Evolutionary conservation across 1,140 invertebrate species (phyloP).

Genomic region (Zaprionus lachaisei): DNA sequence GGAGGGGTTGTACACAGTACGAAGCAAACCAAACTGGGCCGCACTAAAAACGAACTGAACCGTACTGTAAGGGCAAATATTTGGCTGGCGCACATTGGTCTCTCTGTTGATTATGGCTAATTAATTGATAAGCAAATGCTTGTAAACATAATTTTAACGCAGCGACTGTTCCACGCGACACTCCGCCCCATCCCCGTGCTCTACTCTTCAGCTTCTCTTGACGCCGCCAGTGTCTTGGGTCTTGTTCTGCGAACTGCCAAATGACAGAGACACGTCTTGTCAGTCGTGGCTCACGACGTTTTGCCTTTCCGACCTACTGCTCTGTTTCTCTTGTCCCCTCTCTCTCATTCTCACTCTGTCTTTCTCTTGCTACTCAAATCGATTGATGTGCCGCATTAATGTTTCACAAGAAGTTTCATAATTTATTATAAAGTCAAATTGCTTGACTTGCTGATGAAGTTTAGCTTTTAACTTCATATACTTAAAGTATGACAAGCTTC

Average conservation of each 20-base stretch:
- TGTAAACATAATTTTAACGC: conserved; percentile 56
- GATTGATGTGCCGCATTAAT: conserved; percentile 2
- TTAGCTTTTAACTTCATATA: background rate
- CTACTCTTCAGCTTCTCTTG: background rate
- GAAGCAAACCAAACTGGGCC: conserved; percentile 35
- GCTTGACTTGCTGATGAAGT: conserved; percentile 1
- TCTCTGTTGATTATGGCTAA: conserved; percentile 73
- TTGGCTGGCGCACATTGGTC: conserved; percentile 62
- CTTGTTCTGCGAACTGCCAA: conserved; percentile 4
- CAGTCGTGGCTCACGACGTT: background rate
- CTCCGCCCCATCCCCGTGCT: background rate
- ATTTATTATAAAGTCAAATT: conserved; percentile 4
- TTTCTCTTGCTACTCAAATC: background rate
- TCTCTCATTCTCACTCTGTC: background rate
- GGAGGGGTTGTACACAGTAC: background rate
- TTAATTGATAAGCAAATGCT: conserved; percentile 79
- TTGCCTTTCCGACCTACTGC: background rate
- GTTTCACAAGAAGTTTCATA: background rate
- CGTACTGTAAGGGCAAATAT: conserved; percentile 61
- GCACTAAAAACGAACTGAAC: conserved; percentile 41
- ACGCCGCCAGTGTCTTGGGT: background rate
- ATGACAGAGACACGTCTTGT: conserved; percentile 1
- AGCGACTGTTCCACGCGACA: conserved; percentile 7
- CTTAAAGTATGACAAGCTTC: no score
- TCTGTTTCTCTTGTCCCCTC: background rate